Base-by-base conservation (phyloP, 2,797 vertebrate genomes). In the Pyrocephalus nanus region DNA sequence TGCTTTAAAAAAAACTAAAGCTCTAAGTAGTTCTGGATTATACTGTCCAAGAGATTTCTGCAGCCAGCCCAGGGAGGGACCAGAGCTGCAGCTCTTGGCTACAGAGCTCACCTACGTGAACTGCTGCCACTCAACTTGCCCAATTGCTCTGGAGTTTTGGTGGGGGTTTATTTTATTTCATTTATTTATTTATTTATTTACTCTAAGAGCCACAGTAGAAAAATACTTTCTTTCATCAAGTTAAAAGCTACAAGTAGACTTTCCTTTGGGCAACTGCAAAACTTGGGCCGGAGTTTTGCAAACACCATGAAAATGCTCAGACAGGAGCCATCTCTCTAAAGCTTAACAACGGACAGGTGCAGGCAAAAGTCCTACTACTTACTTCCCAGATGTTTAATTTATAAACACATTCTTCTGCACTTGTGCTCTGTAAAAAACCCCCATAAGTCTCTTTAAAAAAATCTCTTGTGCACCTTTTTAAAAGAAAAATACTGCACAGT, bases 91-190 rank as follows among this genome's bases (percentile, higher is more conserved):
- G 58, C 51, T 15, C 43, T 65, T 0, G 0, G 2, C 16, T 19
- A 36, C 34, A 0, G 3, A 84, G 38, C 34, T 62, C 1, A 0
- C 4, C 21, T 72, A 7, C 3, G 0, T 11, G 19, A 72, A 23
- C 27, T 8, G 4, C 43, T 30, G 38, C 55, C 30, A 22, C 45
- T 34, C 5, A 1, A 5, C n/a, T 26, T 25, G 50, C 19, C 18
- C 58, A n/a, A 1, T 3, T 54, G 34, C n/a, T 67, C 45, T 12
- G 10, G 12, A n/a, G 17, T 13, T 82, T 60, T 47, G 47, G 4
- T 21, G 21, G 8, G 12, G 1, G 4, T 2, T 50, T 26, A 6
- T 25, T 79, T 58, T 40, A 7, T 53, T 26, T 80, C 62, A 9
- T 50, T 55, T 64, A 23, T 60, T 72, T 45, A 22, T 54, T 72